Percentiles rank a stretch among this genome's conserved stretches.
phyloP scores from a whole-genome alignment of 2,888 invertebrate genomes.

The Sinodicranocentrus sp. region DNA sequence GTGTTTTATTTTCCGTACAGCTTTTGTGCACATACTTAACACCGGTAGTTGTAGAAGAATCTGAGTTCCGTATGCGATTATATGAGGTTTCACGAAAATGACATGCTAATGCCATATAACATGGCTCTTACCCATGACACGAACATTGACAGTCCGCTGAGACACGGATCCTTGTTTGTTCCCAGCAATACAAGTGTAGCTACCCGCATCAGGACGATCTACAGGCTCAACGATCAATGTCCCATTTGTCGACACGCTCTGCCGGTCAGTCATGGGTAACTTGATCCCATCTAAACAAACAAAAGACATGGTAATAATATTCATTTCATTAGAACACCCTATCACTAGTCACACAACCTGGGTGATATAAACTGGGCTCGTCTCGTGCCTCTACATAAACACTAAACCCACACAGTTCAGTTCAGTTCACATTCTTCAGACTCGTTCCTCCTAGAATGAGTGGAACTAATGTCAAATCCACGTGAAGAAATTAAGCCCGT shows the following conservation, averaged over 20 bases:
- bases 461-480: slow-evolving; percentile 41
- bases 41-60: no score
- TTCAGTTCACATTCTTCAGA: not conserved
- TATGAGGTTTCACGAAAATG: slow-evolving; percentile 16
- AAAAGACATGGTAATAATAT: slow-evolving; percentile 7
- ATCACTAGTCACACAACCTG: not conserved
- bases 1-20: slow-evolving; percentile 16
- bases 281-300: slow-evolving; percentile 76
- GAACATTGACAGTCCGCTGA: slow-evolving; percentile 77
- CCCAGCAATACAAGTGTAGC: slow-evolving; percentile 78
- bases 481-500: slow-evolving; percentile 48
- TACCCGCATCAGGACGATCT: slow-evolving; percentile 77
- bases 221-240: slow-evolving; percentile 79
- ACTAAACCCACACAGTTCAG: not conserved
- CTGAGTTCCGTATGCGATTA: not conserved
- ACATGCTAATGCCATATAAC: slow-evolving; percentile 24
- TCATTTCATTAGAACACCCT: slow-evolving; percentile 30
- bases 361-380: not conserved
- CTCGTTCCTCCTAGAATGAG: not conserved
- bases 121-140: slow-evolving; percentile 77
- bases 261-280: slow-evolving; percentile 79
- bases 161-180: slow-evolving; percentile 78
- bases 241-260: slow-evolving; percentile 79
- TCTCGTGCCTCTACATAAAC: not conserved
- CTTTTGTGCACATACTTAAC: not conserved